These are phyloP conservation scores for Neodiprion fabricii DNA, from an alignment of 1,140 invertebrate genomes.

Conservation along the genomic window DNA sequence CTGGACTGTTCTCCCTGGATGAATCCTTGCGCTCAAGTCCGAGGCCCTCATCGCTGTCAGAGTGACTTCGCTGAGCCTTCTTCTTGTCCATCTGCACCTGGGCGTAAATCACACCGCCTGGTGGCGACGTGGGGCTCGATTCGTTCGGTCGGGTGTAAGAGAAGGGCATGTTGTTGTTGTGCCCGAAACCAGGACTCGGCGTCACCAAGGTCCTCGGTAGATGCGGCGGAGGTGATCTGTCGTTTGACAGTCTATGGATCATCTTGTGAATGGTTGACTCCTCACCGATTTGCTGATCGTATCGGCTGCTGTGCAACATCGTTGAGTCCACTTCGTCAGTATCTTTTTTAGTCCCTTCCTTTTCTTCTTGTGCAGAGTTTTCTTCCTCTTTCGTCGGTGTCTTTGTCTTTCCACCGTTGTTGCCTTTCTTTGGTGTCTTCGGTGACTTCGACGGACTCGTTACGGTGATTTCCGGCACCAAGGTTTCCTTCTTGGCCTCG, in stretches of 20 bases:
- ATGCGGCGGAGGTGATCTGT: conserved; percentile 69
- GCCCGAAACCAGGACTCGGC: conserved; percentile 65
- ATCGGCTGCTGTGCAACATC: conserved; percentile 54
- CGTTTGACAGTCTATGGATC: conserved; percentile 54
- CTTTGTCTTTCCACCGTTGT: conserved; percentile 24
- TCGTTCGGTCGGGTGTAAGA: conserved; percentile 72
- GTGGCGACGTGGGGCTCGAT: conserved; percentile 35
- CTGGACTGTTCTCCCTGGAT: conserved; percentile 56
- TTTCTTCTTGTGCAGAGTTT: conserved; percentile 13
- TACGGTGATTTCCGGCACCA: conserved; percentile 20
- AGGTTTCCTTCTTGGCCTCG: conserved; percentile 15
- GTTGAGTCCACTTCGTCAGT: conserved; percentile 29
- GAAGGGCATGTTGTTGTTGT: conserved; percentile 78
- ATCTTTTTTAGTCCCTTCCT: neutral
- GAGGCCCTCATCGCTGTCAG: conserved; percentile 78
- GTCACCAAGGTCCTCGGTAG: conserved; percentile 66
- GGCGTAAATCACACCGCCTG: conserved; percentile 71
- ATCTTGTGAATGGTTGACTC: conserved; percentile 56
- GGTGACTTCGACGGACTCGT: conserved; percentile 29
- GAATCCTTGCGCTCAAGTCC: conserved; percentile 69
- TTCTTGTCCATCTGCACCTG: conserved; percentile 72
- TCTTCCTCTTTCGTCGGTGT: conserved; percentile 12
- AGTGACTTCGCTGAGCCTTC: conserved; percentile 62
- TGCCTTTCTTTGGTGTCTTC: conserved; percentile 25
- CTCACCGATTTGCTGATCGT: conserved; percentile 43